These are phyloP conservation scores for Tachycineta bicolor DNA, from an alignment of 2,113 vertebrate species.

Conservation along the genomic window DNA sequence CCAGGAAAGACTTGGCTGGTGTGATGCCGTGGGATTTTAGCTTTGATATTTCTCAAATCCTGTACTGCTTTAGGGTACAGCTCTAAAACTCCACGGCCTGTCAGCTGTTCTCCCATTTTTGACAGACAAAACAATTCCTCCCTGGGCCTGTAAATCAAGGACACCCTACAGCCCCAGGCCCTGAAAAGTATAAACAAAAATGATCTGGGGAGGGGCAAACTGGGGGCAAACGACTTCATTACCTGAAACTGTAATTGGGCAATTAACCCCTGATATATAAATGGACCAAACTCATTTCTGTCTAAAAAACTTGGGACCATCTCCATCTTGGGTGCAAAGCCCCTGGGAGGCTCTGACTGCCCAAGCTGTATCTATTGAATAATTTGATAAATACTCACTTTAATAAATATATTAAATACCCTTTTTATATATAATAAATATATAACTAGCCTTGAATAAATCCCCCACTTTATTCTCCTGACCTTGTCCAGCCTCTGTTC, in stretches of 20 bases:
- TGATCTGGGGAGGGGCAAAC: not conserved
- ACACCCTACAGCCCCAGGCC: not conserved
- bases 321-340: not conserved
- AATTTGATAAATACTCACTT: not conserved
- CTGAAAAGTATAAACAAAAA: accelerated
- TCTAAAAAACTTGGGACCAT: not conserved
- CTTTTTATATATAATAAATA: too few species aligned
- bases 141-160: not conserved
- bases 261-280: not conserved
- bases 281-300: not conserved
- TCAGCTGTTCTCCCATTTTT: not conserved
- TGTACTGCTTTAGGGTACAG: not conserved
- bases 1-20: not conserved
- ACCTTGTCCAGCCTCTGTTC: not conserved
- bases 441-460: too few species aligned
- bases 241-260: not conserved
- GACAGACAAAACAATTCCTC: not conserved
- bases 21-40: not conserved
- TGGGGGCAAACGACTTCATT: not conserved
- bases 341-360: not conserved
- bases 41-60: not conserved
- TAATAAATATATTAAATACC: too few species aligned
- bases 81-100: not conserved
- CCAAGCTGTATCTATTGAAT: not conserved
- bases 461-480: not conserved